These are phyloP conservation scores for Andrena bicolor DNA, from an alignment of 2,888 invertebrate genomes.

Conservation along the genomic window DNA sequence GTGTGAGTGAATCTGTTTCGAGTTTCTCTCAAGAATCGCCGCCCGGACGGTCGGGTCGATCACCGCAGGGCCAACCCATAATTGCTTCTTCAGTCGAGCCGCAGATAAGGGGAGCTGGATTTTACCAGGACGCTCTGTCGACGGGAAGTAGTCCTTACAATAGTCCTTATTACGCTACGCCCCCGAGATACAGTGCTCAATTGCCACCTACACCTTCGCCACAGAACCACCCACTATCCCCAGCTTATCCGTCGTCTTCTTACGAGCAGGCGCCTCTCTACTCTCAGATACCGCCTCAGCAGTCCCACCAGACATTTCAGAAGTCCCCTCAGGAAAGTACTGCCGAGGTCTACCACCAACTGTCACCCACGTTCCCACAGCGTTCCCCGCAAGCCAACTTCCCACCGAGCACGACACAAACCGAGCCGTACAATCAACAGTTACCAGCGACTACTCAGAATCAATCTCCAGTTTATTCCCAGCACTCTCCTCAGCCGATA, in stretches of 20 bases:
- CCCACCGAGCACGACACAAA: conserved; percentile 72
- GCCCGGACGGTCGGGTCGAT: conserved; percentile 86
- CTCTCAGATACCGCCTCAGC: conserved; percentile 77
- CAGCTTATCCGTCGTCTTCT: conserved; percentile 87
- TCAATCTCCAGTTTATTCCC: conserved; percentile 75
- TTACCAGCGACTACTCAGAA: conserved; percentile 66
- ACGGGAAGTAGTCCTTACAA: conserved; percentile 94
- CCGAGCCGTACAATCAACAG: conserved; percentile 63
- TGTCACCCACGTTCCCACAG: conserved; percentile 75
- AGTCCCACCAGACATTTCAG: conserved; percentile 77
- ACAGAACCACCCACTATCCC: conserved; percentile 87
- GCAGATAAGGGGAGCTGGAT: conserved; percentile 92
- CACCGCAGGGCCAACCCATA: conserved; percentile 86
- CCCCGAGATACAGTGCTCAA: conserved; percentile 90
- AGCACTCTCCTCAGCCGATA: conserved; percentile 76
- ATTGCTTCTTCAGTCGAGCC: conserved; percentile 90
- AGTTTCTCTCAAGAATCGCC: conserved; percentile 87
- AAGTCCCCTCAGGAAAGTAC: conserved; percentile 77
- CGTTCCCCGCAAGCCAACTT: conserved; percentile 76
- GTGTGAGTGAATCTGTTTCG: conserved; percentile 82
- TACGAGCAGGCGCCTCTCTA: conserved; percentile 82
- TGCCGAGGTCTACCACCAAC: conserved; percentile 70
- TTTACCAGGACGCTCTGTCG: conserved; percentile 95
- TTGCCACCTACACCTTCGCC: conserved; percentile 89
- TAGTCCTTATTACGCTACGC: conserved; percentile 85